Evolutionary conservation across 2,888 invertebrate genomes (phyloP).

Genomic region (Dicycla oo): DNA sequence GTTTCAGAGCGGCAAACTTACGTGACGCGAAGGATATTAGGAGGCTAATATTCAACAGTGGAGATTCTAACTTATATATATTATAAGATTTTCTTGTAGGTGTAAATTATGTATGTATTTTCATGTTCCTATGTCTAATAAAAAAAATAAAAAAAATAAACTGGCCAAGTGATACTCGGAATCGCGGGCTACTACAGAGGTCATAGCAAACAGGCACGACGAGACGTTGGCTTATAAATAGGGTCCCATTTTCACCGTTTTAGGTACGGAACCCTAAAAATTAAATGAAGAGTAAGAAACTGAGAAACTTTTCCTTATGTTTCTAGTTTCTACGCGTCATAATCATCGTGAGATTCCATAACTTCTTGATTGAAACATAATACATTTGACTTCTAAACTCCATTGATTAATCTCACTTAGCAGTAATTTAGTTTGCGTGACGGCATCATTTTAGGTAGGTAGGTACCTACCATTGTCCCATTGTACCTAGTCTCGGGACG

Average conservation of each 20-base stretch:
- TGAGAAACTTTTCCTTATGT: neutral
- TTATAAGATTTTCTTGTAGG: neutral
- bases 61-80: slow-evolving; percentile 6
- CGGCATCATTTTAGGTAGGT: slow-evolving; percentile 18
- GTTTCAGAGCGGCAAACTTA: too few relatives aligned
- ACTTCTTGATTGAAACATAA: slow-evolving; percentile 29
- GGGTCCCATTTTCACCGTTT: neutral
- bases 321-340: neutral
- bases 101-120: neutral
- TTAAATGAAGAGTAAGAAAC: neutral
- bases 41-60: slow-evolving; percentile 2
- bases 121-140: neutral
- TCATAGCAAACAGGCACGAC: neutral
- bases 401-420: slow-evolving; percentile 43
- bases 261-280: neutral
- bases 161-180: neutral
- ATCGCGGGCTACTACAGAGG: neutral
- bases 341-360: neutral
- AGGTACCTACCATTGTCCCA: neutral
- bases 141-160: too few relatives aligned
- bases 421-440: slow-evolving; percentile 45
- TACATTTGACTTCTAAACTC: slow-evolving; percentile 43
- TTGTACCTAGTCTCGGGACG: slow-evolving; percentile 16
- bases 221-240: neutral
- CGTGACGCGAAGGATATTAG: too few relatives aligned